phyloP scores from a whole-genome alignment of 1,140 invertebrate species.

The Trichogramma pretiosum region DNA sequence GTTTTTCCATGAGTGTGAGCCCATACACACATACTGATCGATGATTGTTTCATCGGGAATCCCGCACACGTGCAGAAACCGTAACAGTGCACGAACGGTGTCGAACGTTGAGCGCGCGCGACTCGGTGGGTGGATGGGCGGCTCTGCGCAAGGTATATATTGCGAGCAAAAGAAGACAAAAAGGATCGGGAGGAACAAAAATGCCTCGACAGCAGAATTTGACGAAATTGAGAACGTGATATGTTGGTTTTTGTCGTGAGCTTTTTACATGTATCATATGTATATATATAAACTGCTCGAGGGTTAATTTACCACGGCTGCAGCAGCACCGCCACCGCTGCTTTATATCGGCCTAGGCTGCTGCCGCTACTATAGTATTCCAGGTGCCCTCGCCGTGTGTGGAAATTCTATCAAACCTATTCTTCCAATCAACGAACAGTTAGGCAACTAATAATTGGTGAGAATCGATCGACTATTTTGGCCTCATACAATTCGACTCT shows the following conservation, averaged over 20 bases:
- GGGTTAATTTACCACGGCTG: constrained; percentile 34
- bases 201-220: constrained; percentile 22
- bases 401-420: constrained; percentile 35
- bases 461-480: constrained; percentile 34
- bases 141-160: too few relatives aligned
- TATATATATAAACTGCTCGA: constrained; percentile 14
- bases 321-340: too few relatives aligned
- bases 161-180: too few relatives aligned
- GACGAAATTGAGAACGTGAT: too few relatives aligned
- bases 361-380: too few relatives aligned
- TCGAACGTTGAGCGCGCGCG: background rate
- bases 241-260: too few relatives aligned
- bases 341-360: too few relatives aligned
- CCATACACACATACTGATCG: too few relatives aligned
- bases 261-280: too few relatives aligned
- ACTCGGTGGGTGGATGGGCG: constrained; percentile 7
- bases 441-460: constrained; percentile 37
- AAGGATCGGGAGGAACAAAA: too few relatives aligned
- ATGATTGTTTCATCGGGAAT: constrained; percentile 16
- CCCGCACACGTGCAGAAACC: background rate
- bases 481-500: too few relatives aligned
- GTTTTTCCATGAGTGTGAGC: too few relatives aligned
- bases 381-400: constrained; percentile 27
- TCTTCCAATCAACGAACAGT: constrained; percentile 33
- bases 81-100: background rate